phyloP scores from a whole-genome alignment of 2,113 vertebrate genomes.

The Gobio gobio region DNA sequence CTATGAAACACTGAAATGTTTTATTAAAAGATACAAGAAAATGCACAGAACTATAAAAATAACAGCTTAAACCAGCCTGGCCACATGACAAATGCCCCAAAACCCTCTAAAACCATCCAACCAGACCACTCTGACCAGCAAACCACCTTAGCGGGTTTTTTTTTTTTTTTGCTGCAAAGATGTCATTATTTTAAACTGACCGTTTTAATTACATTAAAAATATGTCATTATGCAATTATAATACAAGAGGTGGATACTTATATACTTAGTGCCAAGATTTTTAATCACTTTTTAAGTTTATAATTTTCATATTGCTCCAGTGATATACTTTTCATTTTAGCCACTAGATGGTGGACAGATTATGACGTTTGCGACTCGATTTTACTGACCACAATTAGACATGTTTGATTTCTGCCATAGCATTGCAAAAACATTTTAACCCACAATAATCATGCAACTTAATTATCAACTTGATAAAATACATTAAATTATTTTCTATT shows the following conservation, averaged over 20 bases:
- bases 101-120: neutral
- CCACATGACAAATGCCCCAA: neutral
- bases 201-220: neutral
- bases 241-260: too few relatives aligned
- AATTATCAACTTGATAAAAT: neutral
- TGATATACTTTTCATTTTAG: neutral
- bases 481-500: neutral
- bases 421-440: neutral
- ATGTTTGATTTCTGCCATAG: neutral
- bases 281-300: neutral
- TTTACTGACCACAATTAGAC: neutral
- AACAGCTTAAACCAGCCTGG: neutral
- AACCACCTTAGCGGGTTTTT: neutral
- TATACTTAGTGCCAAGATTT: neutral
- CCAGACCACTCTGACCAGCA: neutral
- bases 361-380: neutral
- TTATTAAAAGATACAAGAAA: slow-evolving; percentile 37
- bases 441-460: neutral
- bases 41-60: neutral
- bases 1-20: slow-evolving; percentile 69
- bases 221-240: neutral
- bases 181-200: slow-evolving; percentile 1
- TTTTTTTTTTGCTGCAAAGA: neutral
- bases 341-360: neutral
- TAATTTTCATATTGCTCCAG: neutral